These are phyloP conservation scores for Bombus picipes DNA, from an alignment of 1,140 invertebrate genomes.

Conservation along the genomic window DNA sequence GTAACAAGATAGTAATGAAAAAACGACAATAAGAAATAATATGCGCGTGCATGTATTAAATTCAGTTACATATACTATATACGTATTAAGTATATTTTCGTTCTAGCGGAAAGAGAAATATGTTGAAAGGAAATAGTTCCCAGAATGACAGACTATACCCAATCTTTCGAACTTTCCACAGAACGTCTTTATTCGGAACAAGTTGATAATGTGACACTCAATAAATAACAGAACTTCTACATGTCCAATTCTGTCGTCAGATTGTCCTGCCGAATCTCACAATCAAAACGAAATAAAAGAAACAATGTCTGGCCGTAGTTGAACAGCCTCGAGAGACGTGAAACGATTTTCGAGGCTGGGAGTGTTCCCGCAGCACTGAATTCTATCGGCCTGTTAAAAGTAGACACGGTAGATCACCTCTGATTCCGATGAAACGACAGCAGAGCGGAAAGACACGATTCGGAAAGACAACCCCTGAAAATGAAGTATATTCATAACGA, in stretches of 20 bases:
- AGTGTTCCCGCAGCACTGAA: neutral
- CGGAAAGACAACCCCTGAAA: conserved; percentile 75
- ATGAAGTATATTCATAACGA: conserved; percentile 77
- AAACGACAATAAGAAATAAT: neutral
- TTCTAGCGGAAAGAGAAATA: neutral
- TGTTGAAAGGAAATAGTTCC: conserved; percentile 26
- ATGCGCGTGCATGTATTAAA: neutral
- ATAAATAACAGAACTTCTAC: conserved; percentile 82
- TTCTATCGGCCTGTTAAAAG: neutral
- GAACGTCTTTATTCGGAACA: conserved; percentile 80
- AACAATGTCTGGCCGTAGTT: conserved; percentile 5
- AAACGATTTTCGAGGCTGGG: neutral
- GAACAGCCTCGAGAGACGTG: neutral
- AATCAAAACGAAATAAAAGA: conserved; percentile 20
- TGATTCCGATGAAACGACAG: neutral
- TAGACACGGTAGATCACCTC: neutral
- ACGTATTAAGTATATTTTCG: no score
- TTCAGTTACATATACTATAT: no score
- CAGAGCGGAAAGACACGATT: conserved; percentile 55
- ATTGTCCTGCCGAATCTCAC: conserved; percentile 72
- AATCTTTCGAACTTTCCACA: conserved; percentile 79
- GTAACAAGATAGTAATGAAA: neutral
- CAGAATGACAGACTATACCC: conserved; percentile 76
- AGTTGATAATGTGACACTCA: conserved; percentile 81
- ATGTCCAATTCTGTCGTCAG: conserved; percentile 76